Base-by-base conservation (phyloP, 2,113 vertebrate genomes). In the Neolamprologus kungweensis region DNA sequence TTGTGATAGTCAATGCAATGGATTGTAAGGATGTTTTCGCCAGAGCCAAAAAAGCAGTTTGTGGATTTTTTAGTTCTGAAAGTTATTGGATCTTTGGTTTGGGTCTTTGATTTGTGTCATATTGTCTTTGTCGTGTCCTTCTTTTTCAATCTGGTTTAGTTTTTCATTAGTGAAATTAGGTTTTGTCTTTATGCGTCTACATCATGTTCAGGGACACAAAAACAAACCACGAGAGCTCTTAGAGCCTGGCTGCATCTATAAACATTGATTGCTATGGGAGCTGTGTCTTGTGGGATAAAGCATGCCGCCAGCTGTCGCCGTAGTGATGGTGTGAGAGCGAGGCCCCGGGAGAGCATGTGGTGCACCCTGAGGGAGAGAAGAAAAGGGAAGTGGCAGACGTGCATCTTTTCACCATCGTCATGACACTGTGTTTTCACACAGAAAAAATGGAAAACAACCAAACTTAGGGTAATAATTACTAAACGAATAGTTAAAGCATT, bases 201-300 rank as follows among this genome's bases (percentile, higher is more conserved):
- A 85, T 86, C 54, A 40, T 37, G n/a, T 9, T 31, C 21, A 73
- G n/a, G 23, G 17, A 35, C 12, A 63, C 26, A 75, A 80, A 91
- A 84, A 82, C 75, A 85, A 82, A 40, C 9, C 6, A 54, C 42
- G 1, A 51, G 4, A 51, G 8, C 19, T 13, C 9, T 17, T 40
- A 83, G 33, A 90, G 26, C 33, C 35, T 40, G 60, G 23, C 17
- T 50, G 54, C 23, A 1, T 81, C 82, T 53, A 51, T 60, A 80
- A 83, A 55, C 87, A 91, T 82, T 82, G 85, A 90, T 95, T 87
- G 90, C 92, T 83, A 91, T 88, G 89, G 93, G 91, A 91, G 85
- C 89, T 26, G 9, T 9, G 82, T 93, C 90, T 84, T 81, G 50
- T 73, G 92, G 90, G 93, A 93, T 40, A 71, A 92, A 88, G 84